These are phyloP conservation scores for Papilio aristodemus DNA, from an alignment of 1,140 invertebrate genomes.

Conservation along the genomic window DNA sequence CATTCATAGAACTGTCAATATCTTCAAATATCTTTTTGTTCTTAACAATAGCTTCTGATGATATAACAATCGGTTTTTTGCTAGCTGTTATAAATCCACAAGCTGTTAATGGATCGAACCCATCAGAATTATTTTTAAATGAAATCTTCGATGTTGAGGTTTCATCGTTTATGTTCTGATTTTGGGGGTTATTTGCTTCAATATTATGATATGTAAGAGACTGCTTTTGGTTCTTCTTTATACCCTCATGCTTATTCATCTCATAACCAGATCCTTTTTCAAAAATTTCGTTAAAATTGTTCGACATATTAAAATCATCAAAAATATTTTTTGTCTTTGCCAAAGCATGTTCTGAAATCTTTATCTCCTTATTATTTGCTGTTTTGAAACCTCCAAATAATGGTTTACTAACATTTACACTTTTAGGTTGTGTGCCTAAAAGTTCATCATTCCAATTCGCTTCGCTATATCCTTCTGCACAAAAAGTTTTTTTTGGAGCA, in stretches of 20 bases:
- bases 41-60: conserved; percentile 61
- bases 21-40: conserved; percentile 56
- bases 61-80: conserved; percentile 49
- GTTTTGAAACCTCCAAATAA: conserved; percentile 47
- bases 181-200: background rate
- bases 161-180: background rate
- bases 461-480: background rate
- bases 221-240: background rate
- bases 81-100: conserved; percentile 53
- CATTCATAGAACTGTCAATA: conserved; percentile 35
- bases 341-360: conserved; percentile 54
- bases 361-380: conserved; percentile 51
- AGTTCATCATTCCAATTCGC: conserved; percentile 8
- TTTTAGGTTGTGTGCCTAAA: background rate
- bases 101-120: background rate
- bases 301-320: conserved; percentile 38
- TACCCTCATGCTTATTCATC: background rate
- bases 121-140: background rate
- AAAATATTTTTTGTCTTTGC: conserved; percentile 48
- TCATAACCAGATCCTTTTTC: background rate
- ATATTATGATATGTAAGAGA: background rate
- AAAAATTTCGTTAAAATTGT: background rate
- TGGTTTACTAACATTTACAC: conserved; percentile 22
- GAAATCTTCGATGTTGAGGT: background rate
- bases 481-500: background rate